Evolutionary conservation across 1,140 invertebrate species (phyloP).

Genomic region (Cryptotermes secundus): DNA sequence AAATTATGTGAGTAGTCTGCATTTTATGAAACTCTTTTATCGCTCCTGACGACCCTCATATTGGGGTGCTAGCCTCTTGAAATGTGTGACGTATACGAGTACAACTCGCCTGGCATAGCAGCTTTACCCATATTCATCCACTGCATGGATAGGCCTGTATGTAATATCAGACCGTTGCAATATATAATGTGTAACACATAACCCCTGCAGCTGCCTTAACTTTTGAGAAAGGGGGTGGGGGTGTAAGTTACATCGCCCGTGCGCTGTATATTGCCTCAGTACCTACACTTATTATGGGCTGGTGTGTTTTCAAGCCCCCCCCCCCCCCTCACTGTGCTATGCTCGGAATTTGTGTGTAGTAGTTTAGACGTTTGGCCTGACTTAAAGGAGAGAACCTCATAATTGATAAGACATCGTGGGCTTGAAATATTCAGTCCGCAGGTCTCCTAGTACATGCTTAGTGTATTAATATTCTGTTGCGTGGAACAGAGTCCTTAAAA

Average conservation of each 20-base stretch:
- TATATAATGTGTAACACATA: neutral
- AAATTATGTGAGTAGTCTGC: neutral
- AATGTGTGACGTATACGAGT: too few species aligned
- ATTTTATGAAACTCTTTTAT: neutral
- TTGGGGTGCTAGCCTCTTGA: neutral
- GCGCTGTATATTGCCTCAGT: neutral
- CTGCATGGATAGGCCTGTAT: neutral
- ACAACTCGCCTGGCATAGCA: neutral
- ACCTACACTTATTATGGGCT: neutral
- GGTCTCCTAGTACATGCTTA: too few species aligned
- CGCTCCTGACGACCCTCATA: neutral
- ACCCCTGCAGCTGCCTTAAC: neutral
- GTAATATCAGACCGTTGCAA: neutral
- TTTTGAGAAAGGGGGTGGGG: neutral
- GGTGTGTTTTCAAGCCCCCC: neutral
- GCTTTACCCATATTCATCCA: neutral
- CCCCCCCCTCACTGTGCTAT: neutral
- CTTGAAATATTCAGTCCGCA: too few species aligned
- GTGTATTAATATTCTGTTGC: too few species aligned
- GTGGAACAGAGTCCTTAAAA: too few species aligned
- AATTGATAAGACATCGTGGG: too few species aligned
- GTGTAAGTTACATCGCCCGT: neutral
- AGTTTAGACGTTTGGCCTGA: too few species aligned
- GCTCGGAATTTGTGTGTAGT: neutral
- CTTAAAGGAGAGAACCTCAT: too few species aligned